These are phyloP conservation scores for Garra rufa DNA, from an alignment of 2,113 vertebrate genomes.

Conservation along the genomic window DNA sequence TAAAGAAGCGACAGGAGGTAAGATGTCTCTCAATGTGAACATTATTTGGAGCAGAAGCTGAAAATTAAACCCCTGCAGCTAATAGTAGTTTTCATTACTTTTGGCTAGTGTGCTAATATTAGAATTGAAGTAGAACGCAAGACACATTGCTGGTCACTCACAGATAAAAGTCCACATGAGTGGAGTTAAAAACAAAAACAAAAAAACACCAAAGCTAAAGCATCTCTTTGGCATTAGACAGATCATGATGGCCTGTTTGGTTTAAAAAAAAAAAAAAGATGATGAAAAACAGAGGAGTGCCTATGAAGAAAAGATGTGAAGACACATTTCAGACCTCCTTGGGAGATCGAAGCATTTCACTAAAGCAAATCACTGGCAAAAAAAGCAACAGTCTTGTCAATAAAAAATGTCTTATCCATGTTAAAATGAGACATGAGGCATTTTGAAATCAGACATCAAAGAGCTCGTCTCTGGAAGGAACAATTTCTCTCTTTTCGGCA, in stretches of 20 bases:
- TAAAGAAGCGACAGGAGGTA: conserved; percentile 27
- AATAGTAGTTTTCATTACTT: conserved; percentile 49
- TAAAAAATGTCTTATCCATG: conserved; percentile 29
- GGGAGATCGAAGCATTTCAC: conserved; percentile 12
- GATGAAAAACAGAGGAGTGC: not conserved
- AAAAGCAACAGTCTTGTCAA: conserved; percentile 35
- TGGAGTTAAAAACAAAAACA: not conserved
- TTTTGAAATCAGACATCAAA: conserved; percentile 56
- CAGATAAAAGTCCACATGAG: not conserved
- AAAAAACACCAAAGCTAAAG: not conserved
- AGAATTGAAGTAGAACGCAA: conserved; percentile 9
- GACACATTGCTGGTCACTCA: not conserved
- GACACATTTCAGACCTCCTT: conserved; percentile 30
- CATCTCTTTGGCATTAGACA: not conserved
- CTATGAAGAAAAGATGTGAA: conserved; percentile 22
- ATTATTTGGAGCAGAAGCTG: conserved; percentile 43
- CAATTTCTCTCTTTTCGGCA: conserved; percentile 41
- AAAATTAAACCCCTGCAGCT: conserved; percentile 45
- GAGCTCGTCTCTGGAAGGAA: conserved; percentile 23
- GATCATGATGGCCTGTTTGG: conserved; percentile 8
- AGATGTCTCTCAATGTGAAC: not conserved
- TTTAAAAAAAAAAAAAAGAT: too few relatives aligned
- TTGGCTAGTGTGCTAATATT: conserved; percentile 50
- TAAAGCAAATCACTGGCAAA: conserved; percentile 10
- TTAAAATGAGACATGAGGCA: conserved; percentile 35